These are phyloP conservation scores for Agapornis roseicollis DNA, from an alignment of 2,113 vertebrate genomes.

Conservation along the genomic window DNA sequence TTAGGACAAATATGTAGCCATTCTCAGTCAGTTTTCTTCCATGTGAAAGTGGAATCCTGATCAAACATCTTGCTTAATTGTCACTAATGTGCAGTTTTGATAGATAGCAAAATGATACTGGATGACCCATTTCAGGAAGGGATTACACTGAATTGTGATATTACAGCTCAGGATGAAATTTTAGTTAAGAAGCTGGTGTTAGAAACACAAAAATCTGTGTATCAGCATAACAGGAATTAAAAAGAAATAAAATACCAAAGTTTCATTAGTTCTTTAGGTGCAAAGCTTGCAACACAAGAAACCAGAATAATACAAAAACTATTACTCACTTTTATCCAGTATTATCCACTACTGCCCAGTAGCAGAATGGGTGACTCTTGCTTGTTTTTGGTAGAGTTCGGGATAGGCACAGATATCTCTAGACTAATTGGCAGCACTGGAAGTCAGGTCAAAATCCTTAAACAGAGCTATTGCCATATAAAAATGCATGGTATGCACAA, in stretches of 20 bases:
- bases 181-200: background rate
- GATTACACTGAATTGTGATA: background rate
- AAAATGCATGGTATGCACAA: background rate
- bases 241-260: background rate
- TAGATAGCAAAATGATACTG: background rate
- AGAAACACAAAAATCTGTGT: background rate
- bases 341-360: background rate
- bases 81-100: background rate
- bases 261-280: background rate
- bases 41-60: background rate
- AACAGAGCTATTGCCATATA: background rate
- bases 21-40: background rate
- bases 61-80: background rate
- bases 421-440: background rate
- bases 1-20: background rate
- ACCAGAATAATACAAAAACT: slow-evolving; percentile 1
- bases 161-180: background rate
- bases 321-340: background rate
- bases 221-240: background rate
- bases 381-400: background rate
- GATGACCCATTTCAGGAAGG: background rate
- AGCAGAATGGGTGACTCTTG: background rate
- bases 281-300: background rate
- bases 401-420: background rate
- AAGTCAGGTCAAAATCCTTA: background rate